Base-by-base conservation (phyloP, 1,140 invertebrate species). In the Camponotus floridanus region DNA sequence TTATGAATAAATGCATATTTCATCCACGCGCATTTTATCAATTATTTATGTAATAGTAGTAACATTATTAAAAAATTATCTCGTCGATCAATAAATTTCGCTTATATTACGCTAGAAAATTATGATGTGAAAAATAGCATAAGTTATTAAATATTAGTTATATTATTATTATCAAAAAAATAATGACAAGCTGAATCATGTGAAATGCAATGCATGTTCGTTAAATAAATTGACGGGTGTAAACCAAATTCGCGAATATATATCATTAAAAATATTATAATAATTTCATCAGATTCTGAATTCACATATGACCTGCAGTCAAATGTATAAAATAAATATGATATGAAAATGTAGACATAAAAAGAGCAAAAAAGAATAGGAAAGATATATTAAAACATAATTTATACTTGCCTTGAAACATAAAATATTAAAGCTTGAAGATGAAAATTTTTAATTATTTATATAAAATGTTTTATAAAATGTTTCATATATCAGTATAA, bases 1-100 rank as follows among this genome's bases (percentile, higher is more conserved):
- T 71, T 73, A 81, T 45, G 79, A 81, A 81, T 81, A 59, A 81
- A 45, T 81, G 59, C 33, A 71, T 81, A 59, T 33, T 71, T 59
- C 21, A 18, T 45, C 48, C 48, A 33, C 31, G n/a, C 11, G 26
- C 39, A 45, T 31, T 33, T 26, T 61, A 70, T 55, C 31, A 36
- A 76, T 78, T 67, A 76, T 76, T 76, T 76, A 68, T 79, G 36
- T 39, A 39, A 42, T 42, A 0, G 0, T 45, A 18, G 18, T 73
- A 45, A 64, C 21, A 45, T 42, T 26, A 36, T 76, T 76, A 33
- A 76, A 62, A 42, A 36, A 45, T 64, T 57, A 36, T 21, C 59
- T 51, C 13, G n/a, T 36, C 33, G 13, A 21, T 57, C 48, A 15
- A 8, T 57, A 36, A 73, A 57, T 57, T 18, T 74, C 7, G 33